These are phyloP conservation scores for Hemichromis elongatus DNA, from an alignment of 2,113 vertebrate genomes.

Conservation along the genomic window DNA sequence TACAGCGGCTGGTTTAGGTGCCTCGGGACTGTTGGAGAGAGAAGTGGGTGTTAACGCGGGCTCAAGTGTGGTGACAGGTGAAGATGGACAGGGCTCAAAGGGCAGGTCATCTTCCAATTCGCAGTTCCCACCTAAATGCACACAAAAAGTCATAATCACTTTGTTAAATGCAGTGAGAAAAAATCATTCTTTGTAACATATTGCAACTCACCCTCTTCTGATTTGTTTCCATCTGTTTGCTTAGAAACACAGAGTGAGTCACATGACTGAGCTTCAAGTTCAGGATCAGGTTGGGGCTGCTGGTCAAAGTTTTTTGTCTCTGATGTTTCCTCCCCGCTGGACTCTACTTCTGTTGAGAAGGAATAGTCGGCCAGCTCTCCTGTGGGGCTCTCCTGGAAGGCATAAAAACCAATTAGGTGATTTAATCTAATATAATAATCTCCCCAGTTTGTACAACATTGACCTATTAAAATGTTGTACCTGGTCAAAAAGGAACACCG, in stretches of 20 bases:
- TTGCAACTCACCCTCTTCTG: conserved; percentile 71
- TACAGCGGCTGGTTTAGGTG: conserved; percentile 51
- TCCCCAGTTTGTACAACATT: neutral
- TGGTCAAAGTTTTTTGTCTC: conserved; percentile 38
- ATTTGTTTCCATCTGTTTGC: conserved; percentile 38
- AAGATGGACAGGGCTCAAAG: conserved; percentile 47
- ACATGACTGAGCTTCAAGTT: conserved; percentile 8
- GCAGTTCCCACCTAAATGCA: conserved; percentile 67
- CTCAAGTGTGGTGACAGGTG: conserved; percentile 30
- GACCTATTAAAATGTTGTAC: conserved; percentile 54
- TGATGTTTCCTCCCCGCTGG: conserved; percentile 35
- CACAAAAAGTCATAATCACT: neutral
- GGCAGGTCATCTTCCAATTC: conserved; percentile 74
- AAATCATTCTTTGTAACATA: neutral
- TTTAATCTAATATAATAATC: neutral
- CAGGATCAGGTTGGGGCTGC: conserved; percentile 3
- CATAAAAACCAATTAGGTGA: neutral
- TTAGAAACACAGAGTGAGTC: conserved; percentile 29
- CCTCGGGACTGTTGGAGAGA: conserved; percentile 44
- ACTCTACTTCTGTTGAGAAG: conserved; percentile 70
- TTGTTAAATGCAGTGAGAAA: neutral
- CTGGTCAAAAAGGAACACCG: conserved; percentile 98
- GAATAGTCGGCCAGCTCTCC: conserved; percentile 83
- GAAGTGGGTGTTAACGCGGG: conserved; percentile 31
- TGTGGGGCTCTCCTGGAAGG: conserved; percentile 88